These are phyloP conservation scores for Euzetes globulus DNA, from an alignment of 2,888 invertebrate species.

Conservation along the genomic window DNA sequence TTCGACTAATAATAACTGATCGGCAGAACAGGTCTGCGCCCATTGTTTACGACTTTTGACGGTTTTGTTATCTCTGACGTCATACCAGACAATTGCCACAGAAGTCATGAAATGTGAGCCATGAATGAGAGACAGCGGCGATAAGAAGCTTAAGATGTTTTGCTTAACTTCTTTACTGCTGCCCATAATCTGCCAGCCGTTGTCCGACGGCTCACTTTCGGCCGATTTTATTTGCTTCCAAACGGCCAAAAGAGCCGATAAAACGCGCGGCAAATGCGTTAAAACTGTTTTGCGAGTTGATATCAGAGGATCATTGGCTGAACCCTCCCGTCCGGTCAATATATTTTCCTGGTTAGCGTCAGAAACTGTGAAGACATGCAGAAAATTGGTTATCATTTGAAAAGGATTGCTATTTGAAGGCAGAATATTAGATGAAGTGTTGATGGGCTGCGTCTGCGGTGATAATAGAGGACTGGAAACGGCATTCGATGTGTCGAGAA, in stretches of 20 bases:
- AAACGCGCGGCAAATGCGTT: constrained; percentile 69
- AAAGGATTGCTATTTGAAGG: constrained; percentile 37
- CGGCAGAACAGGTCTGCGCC: constrained; percentile 58
- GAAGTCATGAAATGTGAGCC: constrained; percentile 71
- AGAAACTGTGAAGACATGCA: constrained; percentile 69
- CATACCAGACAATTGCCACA: constrained; percentile 77
- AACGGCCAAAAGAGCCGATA: constrained; percentile 66
- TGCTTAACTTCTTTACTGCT: constrained; percentile 61
- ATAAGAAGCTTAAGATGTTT: constrained; percentile 69
- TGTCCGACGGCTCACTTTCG: constrained; percentile 32
- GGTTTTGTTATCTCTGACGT: constrained; percentile 48
- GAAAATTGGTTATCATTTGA: constrained; percentile 69
- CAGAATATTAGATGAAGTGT: constrained; percentile 25
- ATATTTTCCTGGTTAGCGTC: constrained; percentile 35
- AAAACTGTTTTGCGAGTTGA: constrained; percentile 65
- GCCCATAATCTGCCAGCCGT: constrained; percentile 46
- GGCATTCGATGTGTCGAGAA: constrained; percentile 54
- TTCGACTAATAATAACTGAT: constrained; percentile 68
- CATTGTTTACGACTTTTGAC: constrained; percentile 49
- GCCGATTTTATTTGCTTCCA: constrained; percentile 57
- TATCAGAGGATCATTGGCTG: constrained; percentile 49
- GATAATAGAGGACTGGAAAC: constrained; percentile 14
- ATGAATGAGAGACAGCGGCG: constrained; percentile 74
- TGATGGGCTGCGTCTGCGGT: constrained; percentile 7
- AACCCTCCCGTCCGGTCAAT: constrained; percentile 34